These are phyloP conservation scores for Nothobranchius furzeri DNA, from an alignment of 2,113 vertebrate species.

Conservation along the genomic window DNA sequence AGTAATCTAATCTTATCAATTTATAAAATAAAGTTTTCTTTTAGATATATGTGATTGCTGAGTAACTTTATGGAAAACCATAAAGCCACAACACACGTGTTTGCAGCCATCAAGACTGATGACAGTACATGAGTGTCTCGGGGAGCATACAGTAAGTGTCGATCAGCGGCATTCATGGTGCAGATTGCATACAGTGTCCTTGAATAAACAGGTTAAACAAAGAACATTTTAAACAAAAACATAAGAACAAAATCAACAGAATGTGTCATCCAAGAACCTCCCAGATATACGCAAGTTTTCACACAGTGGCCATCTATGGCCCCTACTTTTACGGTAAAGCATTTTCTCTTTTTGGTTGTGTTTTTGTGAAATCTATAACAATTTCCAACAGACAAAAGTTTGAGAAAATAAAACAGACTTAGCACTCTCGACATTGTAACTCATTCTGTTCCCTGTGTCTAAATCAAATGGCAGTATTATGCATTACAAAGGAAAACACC, in stretches of 20 bases:
- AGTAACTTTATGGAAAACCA: slow-evolving; percentile 58
- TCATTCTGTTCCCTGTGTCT: slow-evolving; percentile 60
- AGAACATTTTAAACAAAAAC: slow-evolving; percentile 42
- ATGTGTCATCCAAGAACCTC: slow-evolving; percentile 36
- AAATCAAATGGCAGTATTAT: slow-evolving; percentile 75
- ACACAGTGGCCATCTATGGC: slow-evolving; percentile 21
- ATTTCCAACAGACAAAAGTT: slow-evolving; percentile 30
- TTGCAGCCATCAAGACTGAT: slow-evolving; percentile 65
- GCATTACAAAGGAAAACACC: slow-evolving; percentile 73
- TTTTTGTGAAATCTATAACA: slow-evolving; percentile 9
- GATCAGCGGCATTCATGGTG: slow-evolving; percentile 78
- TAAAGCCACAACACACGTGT: slow-evolving; percentile 54
- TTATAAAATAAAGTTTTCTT: slow-evolving; percentile 50
- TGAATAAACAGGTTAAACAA: slow-evolving; percentile 36
- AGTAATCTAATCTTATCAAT: slow-evolving; percentile 49
- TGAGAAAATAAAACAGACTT: slow-evolving; percentile 70
- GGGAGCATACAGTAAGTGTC: slow-evolving; percentile 74
- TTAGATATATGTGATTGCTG: slow-evolving; percentile 52
- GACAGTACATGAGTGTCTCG: slow-evolving; percentile 65
- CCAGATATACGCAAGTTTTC: slow-evolving; percentile 39
- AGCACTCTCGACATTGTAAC: slow-evolving; percentile 67
- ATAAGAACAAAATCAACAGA: slow-evolving; percentile 30
- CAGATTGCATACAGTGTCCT: slow-evolving; percentile 79
- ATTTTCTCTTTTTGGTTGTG: slow-evolving; percentile 59
- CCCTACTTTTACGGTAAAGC: slow-evolving; percentile 48